Percentiles rank a stretch among this genome's conserved stretches.
Conservation (phyloP, 2,113 vertebrate species). For the Corythaeola cristata region DNA sequence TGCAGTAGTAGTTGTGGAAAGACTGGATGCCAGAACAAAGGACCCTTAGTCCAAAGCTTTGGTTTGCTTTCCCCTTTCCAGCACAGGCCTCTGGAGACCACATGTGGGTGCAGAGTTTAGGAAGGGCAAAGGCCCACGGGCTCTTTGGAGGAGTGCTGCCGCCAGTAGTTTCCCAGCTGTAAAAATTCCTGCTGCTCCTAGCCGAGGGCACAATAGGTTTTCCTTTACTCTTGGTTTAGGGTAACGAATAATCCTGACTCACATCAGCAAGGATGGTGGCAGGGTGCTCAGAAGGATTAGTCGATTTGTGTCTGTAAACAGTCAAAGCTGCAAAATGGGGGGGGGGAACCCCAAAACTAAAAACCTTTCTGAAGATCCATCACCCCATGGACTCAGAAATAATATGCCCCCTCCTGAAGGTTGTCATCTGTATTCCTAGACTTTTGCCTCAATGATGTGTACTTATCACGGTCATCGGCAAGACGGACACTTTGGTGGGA, state of each 20-base stretch:
- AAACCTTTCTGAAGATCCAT: neutral
- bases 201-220: neutral
- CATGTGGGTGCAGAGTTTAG: rapidly evolving
- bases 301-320: neutral
- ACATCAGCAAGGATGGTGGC: neutral
- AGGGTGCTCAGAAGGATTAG: neutral
- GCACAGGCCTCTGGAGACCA: rapidly evolving
- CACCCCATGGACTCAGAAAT: neutral
- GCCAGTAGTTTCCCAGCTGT: neutral
- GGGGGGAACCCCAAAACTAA: neutral
- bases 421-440: neutral
- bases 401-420: neutral
- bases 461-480: no score
- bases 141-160: neutral
- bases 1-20: neutral
- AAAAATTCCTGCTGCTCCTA: neutral
- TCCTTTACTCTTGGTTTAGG: neutral
- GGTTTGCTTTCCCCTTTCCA: neutral
- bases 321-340: neutral
- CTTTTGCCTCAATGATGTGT: neutral
- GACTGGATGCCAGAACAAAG: neutral
- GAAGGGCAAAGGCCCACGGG: neutral
- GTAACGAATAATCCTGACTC: neutral
- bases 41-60: rapidly evolving
- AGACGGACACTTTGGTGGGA: neutral